Base-by-base conservation (phyloP, 2,888 invertebrate species). In the Elysia crispata region DNA sequence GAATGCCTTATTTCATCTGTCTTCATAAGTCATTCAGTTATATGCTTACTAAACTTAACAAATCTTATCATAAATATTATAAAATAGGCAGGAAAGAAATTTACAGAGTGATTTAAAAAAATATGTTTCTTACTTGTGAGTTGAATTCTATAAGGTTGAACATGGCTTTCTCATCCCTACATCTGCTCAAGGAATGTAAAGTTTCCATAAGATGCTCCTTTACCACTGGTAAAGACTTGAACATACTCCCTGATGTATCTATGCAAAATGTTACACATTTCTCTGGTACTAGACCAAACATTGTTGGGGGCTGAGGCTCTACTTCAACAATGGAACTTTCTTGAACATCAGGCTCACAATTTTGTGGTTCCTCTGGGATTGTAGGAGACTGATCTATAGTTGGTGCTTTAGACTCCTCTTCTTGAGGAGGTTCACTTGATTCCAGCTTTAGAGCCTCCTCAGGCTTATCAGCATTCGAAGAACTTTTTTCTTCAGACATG, bases 241-340 rank as follows among this genome's bases (percentile, higher is more conserved):
- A 91, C 91, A 92, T 92, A 76, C 90, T 91, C 0, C 91, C 92
- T n/a, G 91, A 91, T 28, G 91, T 91, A 79, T 92, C 92, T n/a
- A 92, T 84, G 82, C 91, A 91, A 83, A 92, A 91, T n/a, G 89
- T 89, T 1, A 91, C 90, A 86, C 90, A 89, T 23, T 86, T 86
- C 82, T 91, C 91, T 13, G 85, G 78, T 0, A 91, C 85, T 62
- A 87, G 86, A 30, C 91, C 90, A 86, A 91, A 91, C 67, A 91
- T 86, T 72, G 88, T 91, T 76, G 90, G 89, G 30, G 86, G 67
- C 49, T 77, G 20, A 72, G 78, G 62, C 28, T 75, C 66, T 41
- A 50, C 74, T 18, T 25, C 49, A 6, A 67, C 18, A 6, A 31
- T 41, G 23, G 76, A 49, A 60, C 41, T 6, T 41, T 41, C 41